phyloP scores from a whole-genome alignment of 2,113 vertebrate species.

The Pleuronectes platessa region DNA sequence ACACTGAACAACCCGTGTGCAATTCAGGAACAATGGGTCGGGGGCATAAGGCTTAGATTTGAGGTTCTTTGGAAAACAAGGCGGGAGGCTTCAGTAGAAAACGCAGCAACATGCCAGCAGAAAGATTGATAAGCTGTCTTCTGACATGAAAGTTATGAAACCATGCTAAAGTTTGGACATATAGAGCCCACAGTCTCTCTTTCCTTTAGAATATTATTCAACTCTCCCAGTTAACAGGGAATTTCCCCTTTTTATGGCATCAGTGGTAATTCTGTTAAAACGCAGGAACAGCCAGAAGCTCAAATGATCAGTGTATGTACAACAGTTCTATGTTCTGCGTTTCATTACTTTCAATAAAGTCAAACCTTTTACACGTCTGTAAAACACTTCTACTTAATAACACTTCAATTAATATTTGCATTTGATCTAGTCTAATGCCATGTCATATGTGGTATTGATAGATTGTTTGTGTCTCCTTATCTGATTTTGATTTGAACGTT shows the following conservation, averaged over 20 bases:
- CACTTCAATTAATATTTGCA: too few species aligned
- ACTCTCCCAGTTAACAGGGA: neutral
- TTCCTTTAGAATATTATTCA: neutral
- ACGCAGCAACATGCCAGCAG: too few species aligned
- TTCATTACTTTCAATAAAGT: too few species aligned
- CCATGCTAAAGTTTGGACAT: neutral
- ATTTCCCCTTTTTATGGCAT: fast-evolving
- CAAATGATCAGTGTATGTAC: too few species aligned
- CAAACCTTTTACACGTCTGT: too few species aligned
- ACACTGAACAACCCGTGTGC: neutral
- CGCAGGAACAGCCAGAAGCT: too few species aligned
- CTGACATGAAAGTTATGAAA: conserved; percentile 6
- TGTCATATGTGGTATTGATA: too few species aligned
- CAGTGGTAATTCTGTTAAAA: neutral
- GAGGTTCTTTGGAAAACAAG: conserved; percentile 24
- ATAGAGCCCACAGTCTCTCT: neutral
- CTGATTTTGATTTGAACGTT: too few species aligned
- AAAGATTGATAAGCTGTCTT: neutral
- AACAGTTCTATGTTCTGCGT: too few species aligned
- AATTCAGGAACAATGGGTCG: conserved; percentile 18
- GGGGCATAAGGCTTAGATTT: conserved; percentile 24
- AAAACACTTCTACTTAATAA: too few species aligned
- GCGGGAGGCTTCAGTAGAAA: neutral
- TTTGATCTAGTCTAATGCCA: too few species aligned
- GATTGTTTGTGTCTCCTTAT: too few species aligned